Evolutionary conservation across 1,140 invertebrate species (phyloP).

Genomic region (Drosophila punjabiensis): DNA sequence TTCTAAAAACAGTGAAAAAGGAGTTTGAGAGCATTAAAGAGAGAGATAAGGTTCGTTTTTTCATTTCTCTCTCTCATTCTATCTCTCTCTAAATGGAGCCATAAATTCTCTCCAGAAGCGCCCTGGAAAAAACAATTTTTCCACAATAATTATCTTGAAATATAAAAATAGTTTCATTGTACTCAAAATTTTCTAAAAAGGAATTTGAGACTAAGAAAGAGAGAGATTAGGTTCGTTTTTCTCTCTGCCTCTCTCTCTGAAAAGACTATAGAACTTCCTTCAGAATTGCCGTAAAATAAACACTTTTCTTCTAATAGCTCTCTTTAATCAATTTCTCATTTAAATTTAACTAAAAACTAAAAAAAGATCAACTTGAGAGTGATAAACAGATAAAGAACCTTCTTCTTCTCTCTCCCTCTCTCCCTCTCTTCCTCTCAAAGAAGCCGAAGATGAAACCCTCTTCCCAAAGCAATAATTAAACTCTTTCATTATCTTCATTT

Average conservation of each 20-base stretch:
- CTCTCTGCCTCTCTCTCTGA: background rate
- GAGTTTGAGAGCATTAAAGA: background rate
- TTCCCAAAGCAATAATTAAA: background rate
- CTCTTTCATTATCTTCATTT: constrained; percentile 15
- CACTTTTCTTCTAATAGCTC: no score
- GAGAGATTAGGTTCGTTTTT: background rate
- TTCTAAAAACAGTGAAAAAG: background rate
- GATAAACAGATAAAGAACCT: no score
- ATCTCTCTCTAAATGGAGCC: background rate
- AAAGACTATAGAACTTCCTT: no score
- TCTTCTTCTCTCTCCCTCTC: no score
- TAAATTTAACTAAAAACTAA: no score
- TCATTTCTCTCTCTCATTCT: background rate
- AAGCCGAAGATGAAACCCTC: background rate
- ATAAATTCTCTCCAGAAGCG: background rate
- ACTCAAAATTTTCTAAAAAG: background rate
- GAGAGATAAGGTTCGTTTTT: no score
- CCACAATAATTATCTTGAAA: no score
- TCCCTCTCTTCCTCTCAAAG: no score
- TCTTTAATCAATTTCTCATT: no score
- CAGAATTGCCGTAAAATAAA: no score
- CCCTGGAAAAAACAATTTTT: no score
- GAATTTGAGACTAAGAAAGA: background rate
- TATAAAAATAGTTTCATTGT: background rate
- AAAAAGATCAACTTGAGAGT: no score